These are phyloP conservation scores for Numida meleagris DNA, from an alignment of 2,113 vertebrate genomes.

Conservation along the genomic window DNA sequence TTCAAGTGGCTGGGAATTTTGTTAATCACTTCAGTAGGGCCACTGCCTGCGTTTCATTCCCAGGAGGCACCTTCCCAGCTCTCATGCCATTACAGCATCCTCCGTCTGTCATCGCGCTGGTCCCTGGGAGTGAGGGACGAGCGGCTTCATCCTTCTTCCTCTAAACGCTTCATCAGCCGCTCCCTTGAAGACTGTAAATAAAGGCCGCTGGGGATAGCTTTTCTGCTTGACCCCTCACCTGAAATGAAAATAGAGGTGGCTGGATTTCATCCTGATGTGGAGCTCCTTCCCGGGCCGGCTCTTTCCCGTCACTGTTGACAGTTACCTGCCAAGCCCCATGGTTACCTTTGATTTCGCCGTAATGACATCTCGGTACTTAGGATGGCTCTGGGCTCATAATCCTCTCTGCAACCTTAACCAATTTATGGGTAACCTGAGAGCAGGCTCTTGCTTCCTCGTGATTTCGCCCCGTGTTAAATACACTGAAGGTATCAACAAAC, in stretches of 20 bases:
- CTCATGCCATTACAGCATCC: slow-evolving; percentile 23
- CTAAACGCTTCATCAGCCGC: slow-evolving; percentile 54
- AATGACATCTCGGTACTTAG: slow-evolving; percentile 75
- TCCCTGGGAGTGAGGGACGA: neutral
- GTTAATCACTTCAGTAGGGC: neutral
- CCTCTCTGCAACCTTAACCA: slow-evolving; percentile 68
- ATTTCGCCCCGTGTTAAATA: slow-evolving; percentile 65
- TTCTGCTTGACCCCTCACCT: slow-evolving; percentile 82
- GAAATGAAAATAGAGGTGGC: slow-evolving; percentile 81
- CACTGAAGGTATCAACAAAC: slow-evolving; percentile 21
- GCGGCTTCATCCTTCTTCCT: slow-evolving; percentile 76
- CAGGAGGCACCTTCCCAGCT: slow-evolving; percentile 26
- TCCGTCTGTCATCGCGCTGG: slow-evolving; percentile 74
- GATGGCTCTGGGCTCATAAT: slow-evolving; percentile 72
- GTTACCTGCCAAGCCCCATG: slow-evolving; percentile 74
- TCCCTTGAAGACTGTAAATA: slow-evolving; percentile 81
- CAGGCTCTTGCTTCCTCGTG: slow-evolving; percentile 38
- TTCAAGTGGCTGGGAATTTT: neutral
- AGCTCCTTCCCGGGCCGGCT: slow-evolving; percentile 60
- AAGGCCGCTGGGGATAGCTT: slow-evolving; percentile 73
- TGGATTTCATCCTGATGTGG: slow-evolving; percentile 70
- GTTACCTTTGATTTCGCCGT: slow-evolving; percentile 82
- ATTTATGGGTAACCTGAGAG: slow-evolving; percentile 77
- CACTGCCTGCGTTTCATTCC: neutral
- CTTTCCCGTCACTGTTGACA: slow-evolving; percentile 82